Conservation (phyloP, 2,888 invertebrate genomes). For the Eustalomyia histrio region DNA sequence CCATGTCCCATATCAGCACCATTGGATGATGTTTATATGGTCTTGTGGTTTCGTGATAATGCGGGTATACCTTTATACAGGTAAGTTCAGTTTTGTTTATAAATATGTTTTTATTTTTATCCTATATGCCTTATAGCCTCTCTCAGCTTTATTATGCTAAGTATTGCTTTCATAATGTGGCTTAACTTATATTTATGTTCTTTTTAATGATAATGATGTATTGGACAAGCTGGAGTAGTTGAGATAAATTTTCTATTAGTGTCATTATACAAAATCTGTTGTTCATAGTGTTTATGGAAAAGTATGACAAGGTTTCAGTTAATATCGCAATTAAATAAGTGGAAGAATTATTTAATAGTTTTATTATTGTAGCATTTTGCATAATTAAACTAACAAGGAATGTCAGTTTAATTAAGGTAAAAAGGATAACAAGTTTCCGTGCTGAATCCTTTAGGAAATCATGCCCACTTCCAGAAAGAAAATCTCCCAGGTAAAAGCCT, state of each 20-base stretch:
- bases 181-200: neutral
- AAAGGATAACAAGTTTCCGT: too few species aligned
- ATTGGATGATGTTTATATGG: constrained; percentile 94
- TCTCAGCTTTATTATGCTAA: neutral
- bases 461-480: too few species aligned
- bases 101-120: constrained; percentile 11
- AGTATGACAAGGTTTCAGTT: too few species aligned
- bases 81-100: constrained; percentile 50
- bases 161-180: neutral
- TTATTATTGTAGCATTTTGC: too few species aligned
- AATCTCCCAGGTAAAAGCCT: too few species aligned
- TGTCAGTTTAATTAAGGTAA: too few species aligned
- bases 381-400: too few species aligned
- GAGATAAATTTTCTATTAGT: neutral
- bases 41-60: constrained; percentile 94
- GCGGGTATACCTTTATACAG: constrained; percentile 93
- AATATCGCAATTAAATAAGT: too few species aligned
- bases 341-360: too few species aligned
- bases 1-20: constrained; percentile 92
- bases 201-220: neutral
- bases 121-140: neutral
- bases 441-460: too few species aligned
- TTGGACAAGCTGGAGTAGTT: neutral
- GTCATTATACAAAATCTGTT: neutral
- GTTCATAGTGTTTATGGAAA: too few species aligned